Evolutionary conservation across 2,888 invertebrate species (phyloP).

Genomic region (Electrophaes corylata): DNA sequence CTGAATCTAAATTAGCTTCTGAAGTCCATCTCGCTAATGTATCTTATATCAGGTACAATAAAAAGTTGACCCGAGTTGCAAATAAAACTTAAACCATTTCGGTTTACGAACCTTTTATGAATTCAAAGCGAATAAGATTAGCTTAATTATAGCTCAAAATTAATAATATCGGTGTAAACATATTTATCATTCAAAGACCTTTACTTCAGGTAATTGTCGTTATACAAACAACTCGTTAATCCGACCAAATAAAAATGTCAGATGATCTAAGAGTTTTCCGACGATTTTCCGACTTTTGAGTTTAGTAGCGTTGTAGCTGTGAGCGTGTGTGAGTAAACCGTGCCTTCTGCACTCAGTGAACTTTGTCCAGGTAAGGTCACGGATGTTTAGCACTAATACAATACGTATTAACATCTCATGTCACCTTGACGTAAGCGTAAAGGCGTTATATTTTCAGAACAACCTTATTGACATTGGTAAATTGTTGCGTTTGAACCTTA

Average conservation of each 20-base stretch:
- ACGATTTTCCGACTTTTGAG: conserved; percentile 50
- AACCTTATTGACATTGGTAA: conserved; percentile 40
- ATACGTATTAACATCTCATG: conserved; percentile 79
- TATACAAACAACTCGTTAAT: conserved; percentile 35
- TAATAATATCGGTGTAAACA: conserved; percentile 39
- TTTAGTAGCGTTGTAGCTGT: conserved; percentile 44
- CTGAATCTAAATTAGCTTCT: conserved; percentile 64
- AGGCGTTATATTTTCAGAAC: conserved; percentile 61
- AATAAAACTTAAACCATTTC: not conserved
- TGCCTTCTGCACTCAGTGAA: conserved; percentile 74
- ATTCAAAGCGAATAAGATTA: not conserved
- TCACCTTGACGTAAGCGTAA: conserved; percentile 80
- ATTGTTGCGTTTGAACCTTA: conserved; percentile 49
- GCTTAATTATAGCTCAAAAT: conserved; percentile 26
- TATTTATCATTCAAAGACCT: conserved; percentile 44
- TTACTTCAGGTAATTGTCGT: conserved; percentile 35
- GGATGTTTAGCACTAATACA: conserved; percentile 79
- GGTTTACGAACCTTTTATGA: not conserved
- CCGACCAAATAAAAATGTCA: conserved; percentile 32
- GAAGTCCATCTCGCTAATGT: conserved; percentile 54
- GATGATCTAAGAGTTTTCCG: conserved; percentile 45
- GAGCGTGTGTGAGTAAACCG: conserved; percentile 53
- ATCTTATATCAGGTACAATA: conserved; percentile 32
- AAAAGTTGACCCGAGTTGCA: not conserved
- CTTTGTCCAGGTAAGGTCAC: conserved; percentile 81